Evolutionary conservation across 2,888 invertebrate species (phyloP), one percentile per base, ranked within the genome.

Genomic region (Catocala fraxini): DNA sequence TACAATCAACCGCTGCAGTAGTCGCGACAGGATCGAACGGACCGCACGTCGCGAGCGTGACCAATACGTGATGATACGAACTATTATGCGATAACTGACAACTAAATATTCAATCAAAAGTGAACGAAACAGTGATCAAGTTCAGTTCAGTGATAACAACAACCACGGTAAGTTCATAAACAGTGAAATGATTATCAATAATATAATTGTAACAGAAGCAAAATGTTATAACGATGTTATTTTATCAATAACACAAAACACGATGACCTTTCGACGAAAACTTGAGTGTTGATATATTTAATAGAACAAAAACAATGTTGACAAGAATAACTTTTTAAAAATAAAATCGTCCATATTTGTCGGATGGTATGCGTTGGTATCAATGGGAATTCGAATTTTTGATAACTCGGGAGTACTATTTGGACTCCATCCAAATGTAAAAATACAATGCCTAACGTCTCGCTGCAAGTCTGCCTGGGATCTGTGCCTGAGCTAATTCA

Each of bases 361-460:
- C 68, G 62, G 51, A 54, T 51, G 55, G 51, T 64, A 64, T 66
- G 51, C 61, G 35, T 51, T 57, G 46, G 70, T 68, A 82, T 83
- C 81, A 80, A 82, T 82, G 81, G 77, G 70, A 58, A 75, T 69
- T 70, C 56, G 66, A 72, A 77, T 81, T 83, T 85, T 83, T 90
- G 90, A 90, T 91, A 89, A 84, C 75, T 75, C 71, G 73, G 68
- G 89, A 88, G 91, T 89, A 89, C 89, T 91, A 92, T 91, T 93
- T 93, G 93, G 93, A 93, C 71, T 72, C 71, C 71, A 81, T 91
- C 93, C 93, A 93, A 92, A 89, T 91, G 87, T 86, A 90, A 91
- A 93, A 93, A 93, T 93, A 93, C 92, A 91, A 90, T 90, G 85
- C 88, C 86, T 89, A 87, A 85, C 84, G 85, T 87, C 88, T 87